Evolutionary conservation across 2,888 invertebrate genomes (phyloP).

Genomic region (Chloromyia formosa): DNA sequence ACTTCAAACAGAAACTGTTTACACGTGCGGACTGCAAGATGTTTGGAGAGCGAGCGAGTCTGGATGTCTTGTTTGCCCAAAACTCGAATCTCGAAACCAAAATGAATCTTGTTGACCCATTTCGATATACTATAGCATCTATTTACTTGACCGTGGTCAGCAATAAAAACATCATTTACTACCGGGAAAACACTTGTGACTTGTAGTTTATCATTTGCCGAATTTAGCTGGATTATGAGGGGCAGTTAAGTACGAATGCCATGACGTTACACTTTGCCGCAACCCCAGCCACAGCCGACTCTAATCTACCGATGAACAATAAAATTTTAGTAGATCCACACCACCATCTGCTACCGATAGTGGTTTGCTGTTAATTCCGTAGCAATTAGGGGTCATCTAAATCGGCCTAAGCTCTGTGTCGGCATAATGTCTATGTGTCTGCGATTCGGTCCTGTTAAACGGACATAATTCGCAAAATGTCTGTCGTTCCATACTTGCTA

Average conservation of each 20-base stretch:
- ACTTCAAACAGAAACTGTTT: too few relatives aligned
- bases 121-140: too few relatives aligned
- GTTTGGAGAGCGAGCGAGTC: too few relatives aligned
- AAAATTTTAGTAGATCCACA: slow-evolving; percentile 34
- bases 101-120: too few relatives aligned
- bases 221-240: background rate
- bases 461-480: slow-evolving; percentile 12
- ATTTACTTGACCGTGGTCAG: too few relatives aligned
- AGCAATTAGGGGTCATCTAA: slow-evolving; percentile 40
- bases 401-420: slow-evolving; percentile 27
- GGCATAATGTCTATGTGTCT: slow-evolving; percentile 12
- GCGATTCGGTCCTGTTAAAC: background rate
- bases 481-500: background rate
- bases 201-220: slow-evolving; percentile 6
- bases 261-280: background rate
- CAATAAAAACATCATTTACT: background rate
- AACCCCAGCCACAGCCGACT: slow-evolving; percentile 8
- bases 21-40: too few relatives aligned
- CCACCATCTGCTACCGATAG: slow-evolving; percentile 40
- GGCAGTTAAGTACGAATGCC: too few relatives aligned
- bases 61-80: too few relatives aligned
- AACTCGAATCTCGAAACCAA: too few relatives aligned
- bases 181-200: background rate
- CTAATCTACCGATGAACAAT: slow-evolving; percentile 34
- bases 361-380: slow-evolving; percentile 39